Conservation (phyloP, 2,797 vertebrate species). For the Alectoris magna region DNA sequence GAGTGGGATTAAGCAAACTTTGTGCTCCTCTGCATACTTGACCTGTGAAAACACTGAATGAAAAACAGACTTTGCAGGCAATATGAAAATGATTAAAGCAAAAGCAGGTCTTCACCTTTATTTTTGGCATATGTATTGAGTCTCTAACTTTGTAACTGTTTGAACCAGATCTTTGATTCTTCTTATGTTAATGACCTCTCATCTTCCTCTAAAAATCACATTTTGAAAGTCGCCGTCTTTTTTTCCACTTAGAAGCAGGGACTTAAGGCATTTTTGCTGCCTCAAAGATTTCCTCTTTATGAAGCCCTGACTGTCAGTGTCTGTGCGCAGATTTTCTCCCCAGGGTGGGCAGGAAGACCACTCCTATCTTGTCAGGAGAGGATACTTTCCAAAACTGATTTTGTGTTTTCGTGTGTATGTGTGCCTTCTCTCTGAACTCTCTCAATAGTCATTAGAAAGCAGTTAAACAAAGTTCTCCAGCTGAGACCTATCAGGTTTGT, state of each 20-base stretch:
- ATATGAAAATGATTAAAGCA: background rate
- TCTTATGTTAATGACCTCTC: background rate
- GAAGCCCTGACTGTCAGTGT: fast-evolving
- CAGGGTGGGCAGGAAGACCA: background rate
- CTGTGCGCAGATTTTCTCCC: background rate
- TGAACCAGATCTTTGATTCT: background rate
- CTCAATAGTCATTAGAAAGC: background rate
- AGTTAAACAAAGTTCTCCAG: constrained; percentile 26
- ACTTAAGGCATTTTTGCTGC: fast-evolving
- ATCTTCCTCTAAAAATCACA: background rate
- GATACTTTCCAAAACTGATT: background rate
- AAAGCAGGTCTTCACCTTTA: background rate
- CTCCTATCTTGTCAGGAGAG: background rate
- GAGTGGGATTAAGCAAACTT: background rate
- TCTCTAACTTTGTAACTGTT: background rate
- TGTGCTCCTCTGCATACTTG: background rate
- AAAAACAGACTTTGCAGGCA: background rate
- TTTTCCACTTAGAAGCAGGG: background rate
- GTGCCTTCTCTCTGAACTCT: background rate
- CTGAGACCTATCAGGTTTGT: background rate
- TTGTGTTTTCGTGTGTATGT: background rate
- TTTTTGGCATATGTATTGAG: background rate
- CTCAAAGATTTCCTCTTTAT: background rate
- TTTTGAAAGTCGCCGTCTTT: background rate
- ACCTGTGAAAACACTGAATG: background rate